Base-by-base conservation (phyloP, 2,888 invertebrate genomes). In the Smittia aterrima region DNA sequence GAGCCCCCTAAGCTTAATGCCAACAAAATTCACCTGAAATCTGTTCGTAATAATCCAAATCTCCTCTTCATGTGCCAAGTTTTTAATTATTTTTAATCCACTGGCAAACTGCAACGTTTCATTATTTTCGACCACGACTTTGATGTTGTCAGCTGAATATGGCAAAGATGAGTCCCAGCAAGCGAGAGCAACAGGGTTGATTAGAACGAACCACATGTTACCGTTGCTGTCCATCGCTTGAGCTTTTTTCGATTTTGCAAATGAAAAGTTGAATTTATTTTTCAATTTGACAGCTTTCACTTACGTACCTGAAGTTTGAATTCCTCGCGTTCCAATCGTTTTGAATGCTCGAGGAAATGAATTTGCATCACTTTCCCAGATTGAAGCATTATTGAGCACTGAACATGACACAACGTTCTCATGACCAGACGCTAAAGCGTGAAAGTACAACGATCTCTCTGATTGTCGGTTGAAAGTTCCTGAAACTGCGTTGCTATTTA, bases 181-280 rank as follows among this genome's bases (percentile, higher is more conserved):
- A 78, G 86, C 87, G 22, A 93, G 84, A 25, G 89, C 86, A 2
- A 89, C 86, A 0, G 91, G 89, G 0, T 87, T 85, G 82, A 90
- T 85, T 1, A 89, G 79, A 0, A 91, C 92, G 79, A 89, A 92
- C 79, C 9, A 83, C 1, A 84, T 76, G 13, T 80, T 76, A 0
- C 82, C 83, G 1, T 76, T 75, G 7, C 27, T 40, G 66, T 76
- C 76, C 70, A 76, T 75, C 9, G 75, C 76, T 64, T 76, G 27
- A 1, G 75, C 72, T 72, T n/a, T n/a, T n/a, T n/a, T n/a, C 13
- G 9, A 4, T 9, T 7, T 6, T 11, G 16, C 16, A 47, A 47
- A 47, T n/a, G 11, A 47, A 32, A 32, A 32, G 16, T 16, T 2
- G n/a, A 47, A 47, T 6, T 47, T 47, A 2, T n/a, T n/a, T 47